A percentile compares a stretch with the other conserved stretches of the same genome.
phyloP scores from a whole-genome alignment of 2,797 vertebrate species.

The Sorex maritimensis region DNA sequence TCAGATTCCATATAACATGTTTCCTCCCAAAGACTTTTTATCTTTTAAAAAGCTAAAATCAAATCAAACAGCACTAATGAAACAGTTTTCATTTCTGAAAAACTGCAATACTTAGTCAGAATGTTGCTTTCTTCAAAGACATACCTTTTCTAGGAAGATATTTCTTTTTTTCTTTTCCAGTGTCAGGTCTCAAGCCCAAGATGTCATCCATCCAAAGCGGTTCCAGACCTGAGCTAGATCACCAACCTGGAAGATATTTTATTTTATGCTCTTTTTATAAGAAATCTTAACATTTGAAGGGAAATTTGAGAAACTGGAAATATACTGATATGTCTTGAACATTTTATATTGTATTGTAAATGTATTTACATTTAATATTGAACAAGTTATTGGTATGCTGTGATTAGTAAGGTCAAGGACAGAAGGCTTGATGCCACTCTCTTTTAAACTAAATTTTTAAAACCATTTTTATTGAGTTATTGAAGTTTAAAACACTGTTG shows the following conservation, averaged over 20 bases:
- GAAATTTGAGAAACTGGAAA: not conserved
- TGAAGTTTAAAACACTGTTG: no score
- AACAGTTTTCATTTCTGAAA: not conserved
- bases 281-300: constrained; percentile 12
- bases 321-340: not conserved
- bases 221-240: no score
- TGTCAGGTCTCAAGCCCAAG: no score
- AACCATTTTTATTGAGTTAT: no score
- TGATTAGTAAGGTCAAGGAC: constrained; percentile 18
- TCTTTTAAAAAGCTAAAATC: not conserved
- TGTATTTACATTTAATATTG: no score
- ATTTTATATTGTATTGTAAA: no score
- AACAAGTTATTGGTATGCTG: no score
- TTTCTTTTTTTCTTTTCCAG: not conserved
- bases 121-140: not conserved
- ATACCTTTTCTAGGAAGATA: not conserved
- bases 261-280: constrained; percentile 7
- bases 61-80: not conserved
- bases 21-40: not conserved
- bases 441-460: no score
- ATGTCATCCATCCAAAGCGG: no score
- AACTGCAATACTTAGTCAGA: not conserved
- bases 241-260: no score
- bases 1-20: not conserved
- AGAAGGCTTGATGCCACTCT: not conserved